Evolutionary conservation across 2,113 vertebrate genomes (phyloP).

Genomic region (Henicopernis longicauda): DNA sequence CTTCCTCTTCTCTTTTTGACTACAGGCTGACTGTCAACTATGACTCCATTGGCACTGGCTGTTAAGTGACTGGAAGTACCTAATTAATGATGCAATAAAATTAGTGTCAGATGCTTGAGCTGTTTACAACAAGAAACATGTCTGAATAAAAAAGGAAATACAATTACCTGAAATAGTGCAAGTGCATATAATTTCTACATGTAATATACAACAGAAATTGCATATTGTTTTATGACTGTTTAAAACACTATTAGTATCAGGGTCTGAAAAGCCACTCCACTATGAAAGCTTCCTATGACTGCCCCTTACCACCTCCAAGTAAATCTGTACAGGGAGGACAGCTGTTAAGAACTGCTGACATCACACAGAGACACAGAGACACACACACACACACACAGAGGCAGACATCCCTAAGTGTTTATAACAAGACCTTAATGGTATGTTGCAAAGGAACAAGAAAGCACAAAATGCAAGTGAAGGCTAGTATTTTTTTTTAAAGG

Average conservation of each 20-base stretch:
- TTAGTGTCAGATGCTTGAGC: background rate
- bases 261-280: background rate
- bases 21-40: conserved; percentile 83
- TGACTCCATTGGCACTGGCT: conserved; percentile 81
- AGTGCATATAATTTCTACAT: background rate
- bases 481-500: background rate
- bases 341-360: background rate
- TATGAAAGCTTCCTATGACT: background rate
- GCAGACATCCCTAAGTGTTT: background rate
- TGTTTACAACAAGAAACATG: background rate
- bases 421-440: background rate
- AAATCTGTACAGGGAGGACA: background rate
- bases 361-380: too few species aligned
- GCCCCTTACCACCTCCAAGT: background rate
- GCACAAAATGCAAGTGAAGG: background rate
- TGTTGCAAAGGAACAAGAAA: background rate
- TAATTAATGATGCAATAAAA: conserved; percentile 50
- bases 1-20: conserved; percentile 91
- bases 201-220: background rate
- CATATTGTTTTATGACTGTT: background rate
- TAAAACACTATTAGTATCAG: background rate
- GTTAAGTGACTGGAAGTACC: conserved; percentile 79
- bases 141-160: background rate
- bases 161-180: background rate
- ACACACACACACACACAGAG: background rate